These are phyloP conservation scores for Orgyia antiqua DNA, from an alignment of 2,888 invertebrate genomes.

Conservation along the genomic window DNA sequence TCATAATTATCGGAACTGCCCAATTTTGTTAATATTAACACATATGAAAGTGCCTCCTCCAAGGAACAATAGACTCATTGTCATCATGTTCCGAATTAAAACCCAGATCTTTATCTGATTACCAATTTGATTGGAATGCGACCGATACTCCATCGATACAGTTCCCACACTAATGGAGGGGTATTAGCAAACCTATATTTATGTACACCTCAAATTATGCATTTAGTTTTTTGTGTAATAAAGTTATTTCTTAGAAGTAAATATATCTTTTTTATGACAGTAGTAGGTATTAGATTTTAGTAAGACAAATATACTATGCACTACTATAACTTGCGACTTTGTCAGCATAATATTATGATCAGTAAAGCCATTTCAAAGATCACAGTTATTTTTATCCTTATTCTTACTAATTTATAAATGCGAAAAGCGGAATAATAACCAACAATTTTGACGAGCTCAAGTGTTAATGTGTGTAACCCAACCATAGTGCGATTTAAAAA, in stretches of 20 bases:
- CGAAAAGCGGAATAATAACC: too few relatives aligned
- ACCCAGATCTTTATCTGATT: constrained; percentile 63
- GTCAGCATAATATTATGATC: too few relatives aligned
- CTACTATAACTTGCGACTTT: too few relatives aligned
- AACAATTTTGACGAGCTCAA: too few relatives aligned
- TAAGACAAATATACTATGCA: too few relatives aligned
- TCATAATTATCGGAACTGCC: constrained; percentile 2
- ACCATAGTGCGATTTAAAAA: too few relatives aligned
- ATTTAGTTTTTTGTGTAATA: constrained; percentile 13
- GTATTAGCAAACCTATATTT: constrained; percentile 51
- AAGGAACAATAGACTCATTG: constrained; percentile 24
- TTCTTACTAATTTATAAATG: too few relatives aligned
- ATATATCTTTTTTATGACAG: constrained; percentile 15
- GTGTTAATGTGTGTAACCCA: too few relatives aligned
- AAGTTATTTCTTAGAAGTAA: constrained; percentile 14
- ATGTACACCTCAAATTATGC: constrained; percentile 36
- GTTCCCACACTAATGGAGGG: constrained; percentile 51
- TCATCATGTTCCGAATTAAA: constrained; percentile 45
- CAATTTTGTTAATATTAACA: constrained; percentile 11
- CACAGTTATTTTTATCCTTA: too few relatives aligned
- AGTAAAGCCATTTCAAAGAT: too few relatives aligned
- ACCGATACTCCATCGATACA: constrained; percentile 50
- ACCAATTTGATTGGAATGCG: constrained; percentile 73
- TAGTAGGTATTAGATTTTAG: too few relatives aligned
- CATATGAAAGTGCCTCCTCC: constrained; percentile 34